These are phyloP conservation scores for Ectemnius cavifrons DNA, from an alignment of 2,888 invertebrate genomes.

Conservation along the genomic window DNA sequence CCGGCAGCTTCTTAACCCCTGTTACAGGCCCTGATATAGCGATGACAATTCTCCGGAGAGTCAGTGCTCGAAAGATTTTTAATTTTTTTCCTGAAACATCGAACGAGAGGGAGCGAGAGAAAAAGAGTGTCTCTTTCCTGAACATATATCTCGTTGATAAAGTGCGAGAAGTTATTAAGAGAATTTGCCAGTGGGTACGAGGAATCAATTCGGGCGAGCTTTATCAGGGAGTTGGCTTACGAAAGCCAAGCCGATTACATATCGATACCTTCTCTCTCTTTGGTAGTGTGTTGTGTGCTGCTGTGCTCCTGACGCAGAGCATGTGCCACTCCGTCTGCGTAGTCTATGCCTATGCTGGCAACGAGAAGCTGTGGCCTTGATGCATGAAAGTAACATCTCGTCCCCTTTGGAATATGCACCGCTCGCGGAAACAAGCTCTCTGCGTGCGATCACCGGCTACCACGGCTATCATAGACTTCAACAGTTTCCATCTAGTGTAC, in stretches of 20 bases:
- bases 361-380: slow-evolving; percentile 64
- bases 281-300: too few species aligned
- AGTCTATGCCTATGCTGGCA: slow-evolving; percentile 24
- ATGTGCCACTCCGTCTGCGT: slow-evolving; percentile 69
- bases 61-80: too few species aligned
- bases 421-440: slow-evolving; percentile 25
- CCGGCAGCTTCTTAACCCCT: too few species aligned
- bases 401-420: slow-evolving; percentile 51
- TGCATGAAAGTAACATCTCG: slow-evolving; percentile 73
- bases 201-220: neutral
- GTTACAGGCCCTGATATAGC: too few species aligned
- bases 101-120: too few species aligned
- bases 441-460: slow-evolving; percentile 25
- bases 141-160: too few species aligned
- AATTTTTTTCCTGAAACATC: too few species aligned
- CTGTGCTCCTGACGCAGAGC: slow-evolving; percentile 40
- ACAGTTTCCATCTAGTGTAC: slow-evolving; percentile 16
- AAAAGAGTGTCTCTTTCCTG: too few species aligned
- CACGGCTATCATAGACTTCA: slow-evolving; percentile 15
- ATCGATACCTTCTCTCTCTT: slow-evolving; percentile 10
- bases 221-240: neutral
- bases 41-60: too few species aligned
- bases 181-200: neutral
- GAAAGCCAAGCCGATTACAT: neutral
- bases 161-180: neutral